Base-by-base conservation (phyloP, 2,888 invertebrate genomes). In the Meloe dianella region DNA sequence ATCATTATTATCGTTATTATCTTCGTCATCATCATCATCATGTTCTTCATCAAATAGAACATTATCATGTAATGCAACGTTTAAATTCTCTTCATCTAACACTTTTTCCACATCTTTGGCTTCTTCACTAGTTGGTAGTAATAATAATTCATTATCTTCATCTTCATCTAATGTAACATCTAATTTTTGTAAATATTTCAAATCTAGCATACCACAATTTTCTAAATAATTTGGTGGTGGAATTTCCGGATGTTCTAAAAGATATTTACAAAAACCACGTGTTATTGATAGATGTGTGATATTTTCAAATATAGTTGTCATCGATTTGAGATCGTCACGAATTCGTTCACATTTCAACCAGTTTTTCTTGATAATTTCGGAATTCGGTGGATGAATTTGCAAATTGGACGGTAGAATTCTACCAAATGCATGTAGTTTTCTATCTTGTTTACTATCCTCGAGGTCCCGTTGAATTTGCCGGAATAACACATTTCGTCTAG, bases 291-390 rank as follows among this genome's bases (percentile, higher is more conserved):
- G 83, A 79, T 89, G 85, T 22, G 86, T 85, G 56, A 91, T 88
- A n/a, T 87, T 88, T 14, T 87, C 85, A 89, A 89, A 90, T 1
- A 90, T 87, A 57, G 85, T 84, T 0, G 88, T 84, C 90, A 90
- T 90, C 0, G 85, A 83, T 64, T 86, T 85, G 20, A 91, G 78
- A 57, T 89, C 88, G 60, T 86, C 83, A 0, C 89, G 89, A 58
- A 89, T 86, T 68, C 85, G 79, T 47, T 86, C 84, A 63, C 88
- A 87, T 9, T 84, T 79, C 32, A 88, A 78, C 90, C 90, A 90
- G 71, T 84, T 84, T 57, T 84, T 78, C 57, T 85, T 77, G 0
- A 88, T 86, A 35, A 85, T 84, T 78, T 88, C 88, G 41, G 58
- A 64, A 35, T 79, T 80, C 0, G 89, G 88, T 9, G 89, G 87